Percentiles rank a stretch among this genome's conserved stretches.
Conservation (phyloP, 1,140 invertebrate species). For the Aplysia californica region DNA sequence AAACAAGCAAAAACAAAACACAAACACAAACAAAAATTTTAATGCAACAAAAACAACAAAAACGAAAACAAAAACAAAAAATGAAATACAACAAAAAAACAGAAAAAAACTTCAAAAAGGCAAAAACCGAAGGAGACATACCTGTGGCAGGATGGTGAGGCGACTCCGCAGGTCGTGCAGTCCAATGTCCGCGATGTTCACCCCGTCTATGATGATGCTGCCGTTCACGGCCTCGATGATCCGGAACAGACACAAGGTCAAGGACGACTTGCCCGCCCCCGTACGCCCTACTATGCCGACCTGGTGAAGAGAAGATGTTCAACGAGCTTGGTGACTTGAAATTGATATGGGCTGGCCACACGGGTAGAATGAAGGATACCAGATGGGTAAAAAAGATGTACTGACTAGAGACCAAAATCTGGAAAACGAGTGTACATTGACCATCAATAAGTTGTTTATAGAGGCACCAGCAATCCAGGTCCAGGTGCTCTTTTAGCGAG, state of each 20-base stretch:
- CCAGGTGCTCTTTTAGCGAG: too few species aligned
- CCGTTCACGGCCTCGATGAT: slow-evolving; percentile 76
- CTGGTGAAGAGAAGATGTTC: slow-evolving; percentile 31
- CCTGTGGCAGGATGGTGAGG: slow-evolving; percentile 73
- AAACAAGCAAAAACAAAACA: too few species aligned
- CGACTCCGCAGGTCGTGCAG: slow-evolving; percentile 68
- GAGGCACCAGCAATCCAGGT: too few species aligned
- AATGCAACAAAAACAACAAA: not conserved
- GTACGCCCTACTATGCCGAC: slow-evolving; percentile 74
- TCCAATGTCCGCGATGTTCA: slow-evolving; percentile 58
- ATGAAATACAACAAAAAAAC: too few species aligned
- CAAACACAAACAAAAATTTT: not conserved
- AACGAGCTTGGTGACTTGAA: too few species aligned
- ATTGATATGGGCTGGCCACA: too few species aligned
- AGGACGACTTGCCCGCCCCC: slow-evolving; percentile 67
- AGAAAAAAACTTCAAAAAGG: not conserved
- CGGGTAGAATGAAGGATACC: too few species aligned
- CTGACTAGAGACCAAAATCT: too few species aligned
- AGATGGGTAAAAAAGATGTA: too few species aligned
- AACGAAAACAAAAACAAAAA: too few species aligned
- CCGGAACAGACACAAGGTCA: slow-evolving; percentile 81
- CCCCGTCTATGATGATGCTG: slow-evolving; percentile 47
- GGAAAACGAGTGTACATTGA: too few species aligned
- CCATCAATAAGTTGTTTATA: too few species aligned
- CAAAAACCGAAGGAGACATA: slow-evolving; percentile 40